Percentiles rank a stretch among this genome's conserved stretches.
These are phyloP conservation scores for Daubentonia madagascariensis DNA, from an alignment of 2,113 vertebrate genomes.

Conservation along the genomic window DNA sequence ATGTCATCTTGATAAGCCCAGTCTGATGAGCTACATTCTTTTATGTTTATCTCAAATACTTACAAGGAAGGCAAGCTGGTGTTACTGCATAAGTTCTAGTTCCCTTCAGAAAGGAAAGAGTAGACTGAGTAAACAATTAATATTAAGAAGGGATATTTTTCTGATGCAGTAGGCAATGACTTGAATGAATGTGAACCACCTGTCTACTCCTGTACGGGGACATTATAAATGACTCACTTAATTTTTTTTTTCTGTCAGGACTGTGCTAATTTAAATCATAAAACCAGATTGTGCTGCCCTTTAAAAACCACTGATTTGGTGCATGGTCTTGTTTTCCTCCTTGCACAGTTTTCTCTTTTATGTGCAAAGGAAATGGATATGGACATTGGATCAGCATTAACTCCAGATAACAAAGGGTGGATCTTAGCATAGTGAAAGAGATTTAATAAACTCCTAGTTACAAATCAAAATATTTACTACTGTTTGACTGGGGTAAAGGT, in stretches of 20 bases:
- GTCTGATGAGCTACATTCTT: neutral
- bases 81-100: neutral
- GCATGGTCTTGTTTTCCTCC: neutral
- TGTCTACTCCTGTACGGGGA: neutral
- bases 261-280: neutral
- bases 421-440: neutral
- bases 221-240: neutral
- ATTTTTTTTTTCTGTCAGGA: neutral
- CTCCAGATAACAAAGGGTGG: neutral
- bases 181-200: neutral
- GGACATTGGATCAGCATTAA: neutral
- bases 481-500: neutral
- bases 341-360: neutral
- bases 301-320: neutral
- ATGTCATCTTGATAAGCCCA: too few relatives aligned
- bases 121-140: neutral
- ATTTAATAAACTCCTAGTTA: neutral
- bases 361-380: slow-evolving; percentile 17
- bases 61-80: neutral
- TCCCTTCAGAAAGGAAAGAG: neutral
- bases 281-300: neutral
- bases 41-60: neutral
- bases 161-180: too few relatives aligned
- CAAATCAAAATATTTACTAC: neutral
- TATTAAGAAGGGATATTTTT: neutral